These are phyloP conservation scores for Bombus sylvicola DNA, from an alignment of 1,140 invertebrate species.

Conservation along the genomic window DNA sequence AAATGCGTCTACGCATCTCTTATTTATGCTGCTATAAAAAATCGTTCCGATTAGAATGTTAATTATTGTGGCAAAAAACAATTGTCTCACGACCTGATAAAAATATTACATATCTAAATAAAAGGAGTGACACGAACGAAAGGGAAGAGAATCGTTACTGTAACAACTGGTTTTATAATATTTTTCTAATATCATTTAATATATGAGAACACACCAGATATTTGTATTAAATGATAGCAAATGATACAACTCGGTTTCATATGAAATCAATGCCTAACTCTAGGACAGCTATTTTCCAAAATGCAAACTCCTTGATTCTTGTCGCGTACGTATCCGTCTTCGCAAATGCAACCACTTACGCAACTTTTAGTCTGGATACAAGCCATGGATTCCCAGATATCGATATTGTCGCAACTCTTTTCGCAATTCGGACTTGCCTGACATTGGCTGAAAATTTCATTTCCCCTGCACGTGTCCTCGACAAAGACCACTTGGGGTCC, in stretches of 20 bases:
- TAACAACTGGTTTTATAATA: not conserved
- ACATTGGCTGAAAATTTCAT: slow-evolving; percentile 46
- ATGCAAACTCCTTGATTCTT: slow-evolving; percentile 32
- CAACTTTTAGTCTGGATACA: slow-evolving; percentile 39
- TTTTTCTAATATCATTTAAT: not conserved
- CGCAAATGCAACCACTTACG: slow-evolving; percentile 50
- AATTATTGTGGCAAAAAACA: no score
- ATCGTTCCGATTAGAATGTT: not conserved
- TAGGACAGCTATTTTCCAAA: slow-evolving; percentile 36
- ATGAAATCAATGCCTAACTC: slow-evolving; percentile 26
- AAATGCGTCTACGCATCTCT: slow-evolving; percentile 54
- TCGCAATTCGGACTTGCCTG: slow-evolving; percentile 28
- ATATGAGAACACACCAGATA: not conserved
- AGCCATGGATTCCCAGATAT: slow-evolving; percentile 18
- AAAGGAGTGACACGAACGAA: not conserved
- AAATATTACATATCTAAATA: not conserved
- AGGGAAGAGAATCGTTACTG: not conserved
- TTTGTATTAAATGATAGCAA: not conserved
- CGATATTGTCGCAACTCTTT: slow-evolving; percentile 47
- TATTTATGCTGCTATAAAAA: not conserved
- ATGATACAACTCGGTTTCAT: not conserved
- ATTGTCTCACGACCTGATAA: not conserved
- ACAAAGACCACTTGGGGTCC: not conserved
- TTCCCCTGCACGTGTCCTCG: slow-evolving; percentile 10
- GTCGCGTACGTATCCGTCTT: slow-evolving; percentile 39